Conservation (phyloP, 2,113 vertebrate genomes). For the Clarias batrachus region DNA sequence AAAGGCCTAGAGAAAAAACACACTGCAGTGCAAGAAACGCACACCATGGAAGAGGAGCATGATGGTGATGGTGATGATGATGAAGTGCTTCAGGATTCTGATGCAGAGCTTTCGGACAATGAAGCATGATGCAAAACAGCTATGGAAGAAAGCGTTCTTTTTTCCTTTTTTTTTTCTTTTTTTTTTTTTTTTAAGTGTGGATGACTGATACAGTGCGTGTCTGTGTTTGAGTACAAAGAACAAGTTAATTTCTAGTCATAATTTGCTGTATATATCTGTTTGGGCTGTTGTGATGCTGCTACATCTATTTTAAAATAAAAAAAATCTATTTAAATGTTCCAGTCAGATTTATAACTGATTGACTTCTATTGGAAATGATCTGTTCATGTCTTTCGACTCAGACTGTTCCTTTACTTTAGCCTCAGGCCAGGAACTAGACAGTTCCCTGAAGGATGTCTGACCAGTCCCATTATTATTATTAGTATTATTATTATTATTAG, state of each 20-base stretch:
- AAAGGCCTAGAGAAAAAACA: slow-evolving; percentile 60
- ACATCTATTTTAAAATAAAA: slow-evolving; percentile 14
- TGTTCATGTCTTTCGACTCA: background rate
- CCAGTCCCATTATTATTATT: too few species aligned
- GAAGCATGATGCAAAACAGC: background rate
- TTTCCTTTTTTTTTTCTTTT: too few species aligned
- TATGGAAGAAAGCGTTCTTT: too few species aligned
- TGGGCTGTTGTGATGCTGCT: background rate
- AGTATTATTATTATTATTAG: too few species aligned
- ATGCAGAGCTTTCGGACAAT: slow-evolving; percentile 17
- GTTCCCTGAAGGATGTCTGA: too few species aligned
- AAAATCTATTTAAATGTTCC: background rate
- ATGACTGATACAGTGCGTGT: background rate
- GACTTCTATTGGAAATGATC: background rate
- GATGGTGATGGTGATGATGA: slow-evolving; percentile 38
- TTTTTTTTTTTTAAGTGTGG: background rate
- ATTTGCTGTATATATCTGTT: background rate
- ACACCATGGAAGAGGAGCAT: slow-evolving; percentile 11
- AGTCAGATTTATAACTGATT: slow-evolving; percentile 34
- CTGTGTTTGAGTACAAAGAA: background rate
- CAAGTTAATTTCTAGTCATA: background rate
- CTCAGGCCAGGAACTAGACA: too few species aligned
- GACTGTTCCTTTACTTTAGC: too few species aligned
- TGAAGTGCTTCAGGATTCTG: background rate
- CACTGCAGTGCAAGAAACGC: slow-evolving; percentile 3